phyloP scores from a whole-genome alignment of 2,797 vertebrate genomes.

The Scyliorhinus canicula region DNA sequence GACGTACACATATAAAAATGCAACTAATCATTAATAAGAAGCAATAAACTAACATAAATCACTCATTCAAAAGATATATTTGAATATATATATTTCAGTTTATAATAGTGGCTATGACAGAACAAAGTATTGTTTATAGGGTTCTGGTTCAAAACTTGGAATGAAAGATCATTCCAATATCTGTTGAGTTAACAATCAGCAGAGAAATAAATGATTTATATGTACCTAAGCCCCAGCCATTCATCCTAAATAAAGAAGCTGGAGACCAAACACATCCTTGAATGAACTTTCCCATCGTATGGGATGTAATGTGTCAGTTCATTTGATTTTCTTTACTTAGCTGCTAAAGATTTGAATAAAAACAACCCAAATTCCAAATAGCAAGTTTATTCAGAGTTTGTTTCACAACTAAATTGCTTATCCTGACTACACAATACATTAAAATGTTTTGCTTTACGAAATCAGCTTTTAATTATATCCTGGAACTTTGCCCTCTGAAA shows the following conservation, averaged over 20 bases:
- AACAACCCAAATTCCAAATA: not conserved
- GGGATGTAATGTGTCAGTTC: not conserved
- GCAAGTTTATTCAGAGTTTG: not conserved
- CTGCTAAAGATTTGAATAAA: not conserved
- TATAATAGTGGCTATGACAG: not conserved
- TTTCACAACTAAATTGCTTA: not conserved
- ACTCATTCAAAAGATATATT: not conserved
- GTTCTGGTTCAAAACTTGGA: not conserved
- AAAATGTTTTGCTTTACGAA: not conserved
- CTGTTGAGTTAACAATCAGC: not conserved
- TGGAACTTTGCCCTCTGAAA: not conserved
- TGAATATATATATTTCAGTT: not conserved
- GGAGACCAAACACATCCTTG: not conserved
- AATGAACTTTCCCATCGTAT: not conserved
- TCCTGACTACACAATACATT: not conserved
- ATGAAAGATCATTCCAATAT: not conserved
- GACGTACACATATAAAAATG: not conserved
- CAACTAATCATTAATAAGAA: not conserved
- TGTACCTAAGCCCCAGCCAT: not conserved
- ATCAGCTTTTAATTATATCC: not conserved
- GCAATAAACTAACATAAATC: not conserved
- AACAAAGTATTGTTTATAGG: not conserved
- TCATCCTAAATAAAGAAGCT: not conserved
- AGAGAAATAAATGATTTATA: not conserved
- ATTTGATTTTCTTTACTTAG: not conserved